phyloP scores from a whole-genome alignment of 1,140 invertebrate genomes.

The Drosophila mojavensis region DNA sequence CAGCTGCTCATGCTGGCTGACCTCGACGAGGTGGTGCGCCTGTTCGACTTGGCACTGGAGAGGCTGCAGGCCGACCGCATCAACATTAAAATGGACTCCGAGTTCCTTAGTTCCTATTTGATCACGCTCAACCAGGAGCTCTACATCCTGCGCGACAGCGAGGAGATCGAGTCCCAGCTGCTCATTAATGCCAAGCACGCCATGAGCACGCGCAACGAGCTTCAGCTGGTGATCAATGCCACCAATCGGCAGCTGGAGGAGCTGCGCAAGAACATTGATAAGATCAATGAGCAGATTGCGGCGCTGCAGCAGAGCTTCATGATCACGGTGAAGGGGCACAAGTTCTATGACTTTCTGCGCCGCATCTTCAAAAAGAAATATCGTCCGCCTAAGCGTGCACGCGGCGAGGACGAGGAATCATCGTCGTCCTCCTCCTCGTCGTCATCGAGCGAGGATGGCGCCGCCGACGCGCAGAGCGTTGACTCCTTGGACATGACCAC shows the following conservation, averaged over 20 bases:
- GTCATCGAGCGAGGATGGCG: slow-evolving; percentile 86
- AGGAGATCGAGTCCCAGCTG: slow-evolving; percentile 88
- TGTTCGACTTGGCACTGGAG: slow-evolving; percentile 88
- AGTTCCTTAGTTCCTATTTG: slow-evolving; percentile 88
- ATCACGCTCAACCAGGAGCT: slow-evolving; percentile 92
- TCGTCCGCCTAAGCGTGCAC: slow-evolving; percentile 85
- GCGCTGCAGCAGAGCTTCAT: slow-evolving; percentile 86
- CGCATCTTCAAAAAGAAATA: slow-evolving; percentile 92
- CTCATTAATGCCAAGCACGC: slow-evolving; percentile 86
- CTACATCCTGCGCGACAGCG: slow-evolving; percentile 90
- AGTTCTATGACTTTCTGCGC: slow-evolving; percentile 89
- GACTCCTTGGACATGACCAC: slow-evolving; percentile 87
- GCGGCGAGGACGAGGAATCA: slow-evolving; percentile 59
- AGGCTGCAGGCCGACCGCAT: slow-evolving; percentile 87
- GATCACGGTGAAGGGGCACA: slow-evolving; percentile 87
- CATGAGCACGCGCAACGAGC: slow-evolving; percentile 81
- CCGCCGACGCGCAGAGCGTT: slow-evolving; percentile 86
- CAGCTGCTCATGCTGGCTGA: slow-evolving; percentile 87
- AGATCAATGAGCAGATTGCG: slow-evolving; percentile 86
- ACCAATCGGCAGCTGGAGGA: slow-evolving; percentile 86
- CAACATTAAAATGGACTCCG: slow-evolving; percentile 87
- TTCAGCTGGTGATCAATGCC: slow-evolving; percentile 85
- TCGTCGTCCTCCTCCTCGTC: slow-evolving; percentile 78
- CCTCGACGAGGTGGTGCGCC: slow-evolving; percentile 86
- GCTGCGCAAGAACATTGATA: slow-evolving; percentile 85